Base-by-base conservation (phyloP, 2,888 invertebrate species). In the Erebia epiphron region DNA sequence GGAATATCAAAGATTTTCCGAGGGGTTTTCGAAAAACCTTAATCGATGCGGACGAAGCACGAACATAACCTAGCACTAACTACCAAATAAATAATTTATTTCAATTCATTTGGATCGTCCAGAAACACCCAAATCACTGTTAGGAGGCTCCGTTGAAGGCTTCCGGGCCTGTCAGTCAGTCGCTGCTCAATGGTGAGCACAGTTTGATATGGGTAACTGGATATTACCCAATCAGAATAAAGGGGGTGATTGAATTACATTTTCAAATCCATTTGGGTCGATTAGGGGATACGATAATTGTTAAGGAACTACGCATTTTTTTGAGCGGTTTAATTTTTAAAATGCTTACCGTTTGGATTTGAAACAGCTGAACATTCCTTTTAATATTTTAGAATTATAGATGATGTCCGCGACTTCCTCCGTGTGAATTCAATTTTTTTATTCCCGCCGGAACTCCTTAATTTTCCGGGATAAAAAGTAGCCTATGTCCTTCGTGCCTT, bases 161-260 rank as follows among this genome's bases (percentile, higher is more conserved):
- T 60, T 67, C 16, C 21, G n/a, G 13, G 46, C 63, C 54, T 57
- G 57, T 68, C 73, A 62, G 72, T 74, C 72, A 72, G 70, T 70
- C 16, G 21, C 58, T 49, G 61, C 66, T 68, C 70, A 73, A 58
- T 52, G 61, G 66, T 68, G 73, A 73, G 66, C 73, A 68, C 74
- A 67, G 66, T 66, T 58, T 74, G 74, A 74, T 68, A 41, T 70
- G 74, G 74, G 74, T 74, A 57, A 57, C 52, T 64, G 73, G 67
- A 69, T 70, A 70, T 9, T 66, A 61, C 68, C 70, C 68, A 74
- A 67, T 67, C 54, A 70, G 60, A 56, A 49, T 66, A 54, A 62
- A 50, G 63, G 60, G 68, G 65, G 60, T 60, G 60, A 60, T 52
- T 58, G 60, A 52, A 69, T 49, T 64, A 58, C 52, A 65, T 65